Conservation (phyloP, 2,888 invertebrate genomes). For the Papilio demoleus region DNA sequence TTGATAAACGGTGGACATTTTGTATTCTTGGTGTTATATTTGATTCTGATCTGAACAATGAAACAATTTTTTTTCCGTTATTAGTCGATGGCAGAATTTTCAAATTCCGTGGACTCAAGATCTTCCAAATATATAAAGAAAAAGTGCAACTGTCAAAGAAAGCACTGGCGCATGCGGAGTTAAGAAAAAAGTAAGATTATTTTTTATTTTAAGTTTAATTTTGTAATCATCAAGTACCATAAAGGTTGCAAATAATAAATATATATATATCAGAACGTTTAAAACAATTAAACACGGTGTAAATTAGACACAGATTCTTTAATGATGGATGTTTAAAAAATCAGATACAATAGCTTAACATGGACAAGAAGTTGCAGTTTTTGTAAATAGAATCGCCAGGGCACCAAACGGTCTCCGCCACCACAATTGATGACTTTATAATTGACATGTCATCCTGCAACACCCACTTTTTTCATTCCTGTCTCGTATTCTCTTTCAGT, state of each 20-base stretch:
- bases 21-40: neutral
- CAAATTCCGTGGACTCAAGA: neutral
- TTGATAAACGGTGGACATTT: neutral
- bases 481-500: constrained; percentile 57
- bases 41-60: neutral
- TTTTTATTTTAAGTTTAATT: neutral
- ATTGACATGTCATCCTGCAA: constrained; percentile 78
- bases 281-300: too few relatives aligned
- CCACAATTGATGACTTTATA: constrained; percentile 74
- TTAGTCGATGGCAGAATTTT: neutral
- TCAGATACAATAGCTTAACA: constrained; percentile 8
- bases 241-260: too few relatives aligned
- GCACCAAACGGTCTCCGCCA: constrained; percentile 66
- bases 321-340: neutral
- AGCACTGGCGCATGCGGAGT: neutral
- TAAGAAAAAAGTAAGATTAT: neutral
- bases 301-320: neutral
- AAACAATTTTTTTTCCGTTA: neutral
- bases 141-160: neutral
- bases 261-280: too few relatives aligned
- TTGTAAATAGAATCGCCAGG: constrained; percentile 53
- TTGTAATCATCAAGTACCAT: too few relatives aligned
- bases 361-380: constrained; percentile 41
- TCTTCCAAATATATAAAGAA: neutral
- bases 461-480: constrained; percentile 49